Percentiles rank a stretch among this genome's conserved stretches.
Conservation (phyloP, 2,113 vertebrate genomes). For the Gallinago undulata region DNA sequence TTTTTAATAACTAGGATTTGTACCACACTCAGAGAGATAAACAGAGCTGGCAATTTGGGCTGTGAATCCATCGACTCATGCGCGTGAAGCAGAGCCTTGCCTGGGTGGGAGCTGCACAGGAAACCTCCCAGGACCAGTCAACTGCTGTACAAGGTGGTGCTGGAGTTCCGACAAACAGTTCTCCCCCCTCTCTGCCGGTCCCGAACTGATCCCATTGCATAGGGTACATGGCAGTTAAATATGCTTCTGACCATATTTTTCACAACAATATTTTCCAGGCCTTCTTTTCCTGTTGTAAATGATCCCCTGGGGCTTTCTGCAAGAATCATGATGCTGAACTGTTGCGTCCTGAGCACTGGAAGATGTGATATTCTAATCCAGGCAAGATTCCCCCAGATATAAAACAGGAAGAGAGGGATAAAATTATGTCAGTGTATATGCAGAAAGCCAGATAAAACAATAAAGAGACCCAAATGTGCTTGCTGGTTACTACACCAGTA, state of each 20-base stretch:
- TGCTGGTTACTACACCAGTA: neutral
- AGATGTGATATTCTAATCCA: neutral
- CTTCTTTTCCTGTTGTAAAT: neutral
- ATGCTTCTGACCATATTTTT: neutral
- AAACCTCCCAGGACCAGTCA: neutral
- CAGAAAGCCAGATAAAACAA: neutral
- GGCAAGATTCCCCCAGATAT: neutral
- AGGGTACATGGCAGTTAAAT: neutral
- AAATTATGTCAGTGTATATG: neutral
- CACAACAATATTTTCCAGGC: neutral
- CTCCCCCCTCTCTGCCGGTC: neutral
- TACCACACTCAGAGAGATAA: slow-evolving; percentile 20
- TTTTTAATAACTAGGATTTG: slow-evolving; percentile 60
- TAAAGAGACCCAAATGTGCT: neutral
- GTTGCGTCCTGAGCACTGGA: neutral
- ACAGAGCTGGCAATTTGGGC: neutral
- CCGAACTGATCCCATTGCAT: neutral
- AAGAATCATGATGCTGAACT: neutral
- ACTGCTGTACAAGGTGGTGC: neutral
- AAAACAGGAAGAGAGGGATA: neutral
- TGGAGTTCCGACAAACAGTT: neutral
- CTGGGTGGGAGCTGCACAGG: neutral
- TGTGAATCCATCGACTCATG: neutral
- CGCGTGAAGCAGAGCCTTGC: neutral
- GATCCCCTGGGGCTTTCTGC: neutral